Percentiles rank a stretch among this genome's conserved stretches.
These are phyloP conservation scores for Choloepus hoffmanni DNA, from an alignment of 2,113 vertebrate species.

Conservation along the genomic window DNA sequence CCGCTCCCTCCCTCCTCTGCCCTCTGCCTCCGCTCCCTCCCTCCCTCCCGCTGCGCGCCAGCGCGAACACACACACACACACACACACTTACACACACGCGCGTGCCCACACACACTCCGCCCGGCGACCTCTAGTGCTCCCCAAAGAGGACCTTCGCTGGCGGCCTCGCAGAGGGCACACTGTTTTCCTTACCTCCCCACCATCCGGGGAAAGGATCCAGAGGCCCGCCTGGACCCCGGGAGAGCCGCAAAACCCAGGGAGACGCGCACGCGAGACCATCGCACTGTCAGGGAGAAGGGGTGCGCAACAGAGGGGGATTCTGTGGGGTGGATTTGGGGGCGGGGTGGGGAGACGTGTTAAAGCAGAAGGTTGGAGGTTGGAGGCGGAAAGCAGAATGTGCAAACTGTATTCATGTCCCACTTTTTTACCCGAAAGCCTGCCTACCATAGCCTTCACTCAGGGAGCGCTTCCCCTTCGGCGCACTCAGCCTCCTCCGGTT, in stretches of 20 bases:
- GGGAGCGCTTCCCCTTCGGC: not conserved
- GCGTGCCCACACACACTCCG: not conserved
- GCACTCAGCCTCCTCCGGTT: not conserved
- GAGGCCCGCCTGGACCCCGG: not conserved
- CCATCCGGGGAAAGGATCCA: not conserved
- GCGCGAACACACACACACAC: not conserved
- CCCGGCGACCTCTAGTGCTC: not conserved
- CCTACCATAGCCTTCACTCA: not conserved
- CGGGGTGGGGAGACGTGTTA: not conserved
- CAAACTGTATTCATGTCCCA: not conserved
- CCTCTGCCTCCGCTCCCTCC: slow-evolving; percentile 19
- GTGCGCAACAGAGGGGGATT: not conserved
- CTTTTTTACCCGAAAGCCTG: not conserved
- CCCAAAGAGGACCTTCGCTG: not conserved
- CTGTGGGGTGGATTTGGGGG: not conserved
- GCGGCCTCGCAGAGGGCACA: not conserved
- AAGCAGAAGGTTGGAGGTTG: not conserved
- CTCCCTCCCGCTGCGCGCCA: slow-evolving; percentile 55
- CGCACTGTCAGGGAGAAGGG: not conserved
- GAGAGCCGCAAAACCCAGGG: not conserved
- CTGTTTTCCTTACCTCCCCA: not conserved
- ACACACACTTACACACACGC: not conserved
- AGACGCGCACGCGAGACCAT: not conserved
- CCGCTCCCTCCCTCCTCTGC: slow-evolving; percentile 50
- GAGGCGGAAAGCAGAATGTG: not conserved